Evolutionary conservation across 2,888 invertebrate genomes (phyloP), one percentile per base, ranked within the genome.

Genomic region (Beris chalybata): DNA sequence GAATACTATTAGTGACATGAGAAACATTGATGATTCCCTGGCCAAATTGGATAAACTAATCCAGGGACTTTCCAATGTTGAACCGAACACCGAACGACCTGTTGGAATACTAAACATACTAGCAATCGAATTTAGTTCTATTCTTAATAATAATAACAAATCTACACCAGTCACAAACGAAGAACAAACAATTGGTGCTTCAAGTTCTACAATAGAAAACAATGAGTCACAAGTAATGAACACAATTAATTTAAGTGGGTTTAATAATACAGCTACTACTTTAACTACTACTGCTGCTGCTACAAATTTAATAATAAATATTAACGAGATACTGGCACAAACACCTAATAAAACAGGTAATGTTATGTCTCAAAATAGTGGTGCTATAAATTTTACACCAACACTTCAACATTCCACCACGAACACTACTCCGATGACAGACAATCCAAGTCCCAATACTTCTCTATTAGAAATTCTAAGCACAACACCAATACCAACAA

Each of bases 381-480:
- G 38, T 13, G 11, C 32, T 38, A 43, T 43, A n/a, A 22, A 31
- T 7, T 7, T 7, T 29, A 32, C 52, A 32, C 29, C 29, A 61
- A 61, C 50, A 61, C 31, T 32, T 22, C 32, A n/a, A 12, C 15
- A 5, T 56, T 43, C 55, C 38, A 43, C 43, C 13, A 11, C 5
- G 13, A 38, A 12, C n/a, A 52, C 38, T 13, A 32, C 52, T 7
- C 22, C 59, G 11, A 30, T 45, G 48, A 64, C 30, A 15, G 32
- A 52, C 22, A 4, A 7, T 13, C 6, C 29, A 59, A 47, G 13
- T 29, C n/a, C 13, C 13, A 22, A 48, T 9, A 67, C 15, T 11
- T 53, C 63, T 43, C 47, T 63, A 5, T 7, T 58, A 43, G 45
- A 58, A 29, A 69, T 59, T 52, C 38, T 55, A 52, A 70, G 69